Percentiles rank a stretch among this genome's conserved stretches.
Conservation (phyloP, 2,113 vertebrate species). For the Tyto alba region DNA sequence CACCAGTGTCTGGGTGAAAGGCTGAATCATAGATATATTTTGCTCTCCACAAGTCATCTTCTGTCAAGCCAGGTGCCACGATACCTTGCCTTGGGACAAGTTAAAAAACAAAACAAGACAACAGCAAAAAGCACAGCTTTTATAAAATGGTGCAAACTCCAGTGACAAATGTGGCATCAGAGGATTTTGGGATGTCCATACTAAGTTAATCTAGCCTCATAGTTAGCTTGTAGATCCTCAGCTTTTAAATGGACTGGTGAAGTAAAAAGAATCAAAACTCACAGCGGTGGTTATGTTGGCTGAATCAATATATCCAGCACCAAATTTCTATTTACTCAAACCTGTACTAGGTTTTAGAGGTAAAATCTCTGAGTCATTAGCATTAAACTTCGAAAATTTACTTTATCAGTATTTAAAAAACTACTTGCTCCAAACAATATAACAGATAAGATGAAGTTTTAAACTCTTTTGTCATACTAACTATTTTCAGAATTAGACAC, state of each 20-base stretch:
- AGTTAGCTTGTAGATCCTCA: background rate
- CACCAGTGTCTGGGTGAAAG: conserved; percentile 96
- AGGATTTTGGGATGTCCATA: background rate
- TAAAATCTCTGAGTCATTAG: background rate
- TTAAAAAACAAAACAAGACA: background rate
- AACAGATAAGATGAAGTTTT: background rate
- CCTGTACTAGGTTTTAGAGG: background rate
- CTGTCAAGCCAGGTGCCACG: conserved; percentile 85
- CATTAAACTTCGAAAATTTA: background rate
- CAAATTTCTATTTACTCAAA: background rate
- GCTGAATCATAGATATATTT: conserved; percentile 97
- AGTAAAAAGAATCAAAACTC: background rate
- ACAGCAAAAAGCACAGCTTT: background rate
- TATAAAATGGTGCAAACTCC: background rate
- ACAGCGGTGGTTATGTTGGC: background rate
- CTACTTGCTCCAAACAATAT: background rate
- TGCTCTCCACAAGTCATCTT: conserved; percentile 93
- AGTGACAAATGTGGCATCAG: background rate
- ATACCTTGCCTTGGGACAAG: conserved; percentile 80
- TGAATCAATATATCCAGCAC: background rate
- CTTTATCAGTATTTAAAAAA: background rate
- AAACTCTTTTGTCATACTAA: background rate
- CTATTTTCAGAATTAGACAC: background rate
- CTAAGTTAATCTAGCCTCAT: background rate
- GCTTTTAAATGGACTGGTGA: background rate